phyloP scores from a whole-genome alignment of 1,140 invertebrate species.

The Periplaneta americana region DNA sequence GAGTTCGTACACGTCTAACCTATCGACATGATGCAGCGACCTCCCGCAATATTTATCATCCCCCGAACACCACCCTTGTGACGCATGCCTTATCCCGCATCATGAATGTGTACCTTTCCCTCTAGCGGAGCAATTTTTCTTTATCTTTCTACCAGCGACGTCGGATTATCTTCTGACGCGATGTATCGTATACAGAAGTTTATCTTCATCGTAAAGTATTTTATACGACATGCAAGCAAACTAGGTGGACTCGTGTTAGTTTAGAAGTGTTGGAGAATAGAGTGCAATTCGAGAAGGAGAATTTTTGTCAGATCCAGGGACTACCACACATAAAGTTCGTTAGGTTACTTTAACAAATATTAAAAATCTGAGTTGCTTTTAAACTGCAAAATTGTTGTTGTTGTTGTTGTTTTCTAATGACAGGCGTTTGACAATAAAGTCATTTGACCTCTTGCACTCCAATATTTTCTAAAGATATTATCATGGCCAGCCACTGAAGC shows the following conservation, averaged over 20 bases:
- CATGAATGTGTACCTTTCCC: neutral
- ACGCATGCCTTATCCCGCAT: neutral
- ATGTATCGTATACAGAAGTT: neutral
- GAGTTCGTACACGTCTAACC: neutral
- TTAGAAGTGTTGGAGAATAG: neutral
- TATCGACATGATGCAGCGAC: neutral
- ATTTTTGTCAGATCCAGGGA: no score
- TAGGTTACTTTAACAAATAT: no score
- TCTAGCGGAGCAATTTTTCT: neutral
- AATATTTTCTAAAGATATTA: no score
- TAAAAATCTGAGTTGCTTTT: no score
- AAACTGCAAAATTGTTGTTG: no score
- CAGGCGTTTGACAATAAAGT: no score
- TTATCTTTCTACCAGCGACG: neutral
- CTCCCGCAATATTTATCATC: neutral
- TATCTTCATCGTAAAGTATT: neutral
- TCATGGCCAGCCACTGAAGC: no score
- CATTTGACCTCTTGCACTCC: no score
- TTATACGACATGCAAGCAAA: neutral
- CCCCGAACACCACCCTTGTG: neutral
- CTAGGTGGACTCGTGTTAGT: neutral
- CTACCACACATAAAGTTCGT: no score
- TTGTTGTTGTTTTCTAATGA: no score
- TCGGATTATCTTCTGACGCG: neutral
- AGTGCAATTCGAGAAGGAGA: neutral